Conservation (phyloP, 2,888 invertebrate genomes). For the Pilophorus perplexus region DNA sequence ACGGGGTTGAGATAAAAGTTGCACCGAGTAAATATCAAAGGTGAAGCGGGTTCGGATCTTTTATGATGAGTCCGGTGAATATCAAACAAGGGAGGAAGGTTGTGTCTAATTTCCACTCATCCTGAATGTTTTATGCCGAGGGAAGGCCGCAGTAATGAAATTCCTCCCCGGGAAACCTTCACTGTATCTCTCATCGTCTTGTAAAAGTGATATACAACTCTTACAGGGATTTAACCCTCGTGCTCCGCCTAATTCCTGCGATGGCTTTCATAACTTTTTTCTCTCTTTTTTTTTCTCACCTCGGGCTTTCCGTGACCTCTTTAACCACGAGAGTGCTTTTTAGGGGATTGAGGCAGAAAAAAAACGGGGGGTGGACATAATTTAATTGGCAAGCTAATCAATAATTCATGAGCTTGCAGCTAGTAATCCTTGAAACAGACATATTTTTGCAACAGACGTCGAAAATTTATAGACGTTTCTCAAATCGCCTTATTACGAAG, state of each 20-base stretch:
- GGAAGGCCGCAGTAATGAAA: constrained; percentile 22
- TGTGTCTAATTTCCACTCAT: constrained; percentile 32
- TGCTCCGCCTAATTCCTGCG: constrained; percentile 3
- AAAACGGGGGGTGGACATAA: background rate
- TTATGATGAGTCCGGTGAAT: constrained; percentile 24
- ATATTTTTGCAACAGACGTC: no score
- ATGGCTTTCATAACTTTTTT: constrained; percentile 16
- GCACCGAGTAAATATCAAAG: no score
- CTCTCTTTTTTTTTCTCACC: background rate
- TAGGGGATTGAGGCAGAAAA: background rate
- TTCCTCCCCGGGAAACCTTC: constrained; percentile 1
- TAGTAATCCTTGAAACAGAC: no score
- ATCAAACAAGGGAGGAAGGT: constrained; percentile 4
- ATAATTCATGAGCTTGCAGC: no score
- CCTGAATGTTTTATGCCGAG: constrained; percentile 27
- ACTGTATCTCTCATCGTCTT: constrained; percentile 26
- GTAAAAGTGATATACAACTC: constrained; percentile 23
- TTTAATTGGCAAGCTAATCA: no score
- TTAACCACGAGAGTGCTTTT: background rate
- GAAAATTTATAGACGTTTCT: no score
- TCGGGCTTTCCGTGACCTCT: background rate
- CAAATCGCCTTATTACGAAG: no score
- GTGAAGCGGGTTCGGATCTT: no score
- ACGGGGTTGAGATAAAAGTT: no score
- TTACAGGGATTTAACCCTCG: constrained; percentile 23